phyloP scores from a whole-genome alignment of 2,113 vertebrate species.

The Excalfactoria chinensis region DNA sequence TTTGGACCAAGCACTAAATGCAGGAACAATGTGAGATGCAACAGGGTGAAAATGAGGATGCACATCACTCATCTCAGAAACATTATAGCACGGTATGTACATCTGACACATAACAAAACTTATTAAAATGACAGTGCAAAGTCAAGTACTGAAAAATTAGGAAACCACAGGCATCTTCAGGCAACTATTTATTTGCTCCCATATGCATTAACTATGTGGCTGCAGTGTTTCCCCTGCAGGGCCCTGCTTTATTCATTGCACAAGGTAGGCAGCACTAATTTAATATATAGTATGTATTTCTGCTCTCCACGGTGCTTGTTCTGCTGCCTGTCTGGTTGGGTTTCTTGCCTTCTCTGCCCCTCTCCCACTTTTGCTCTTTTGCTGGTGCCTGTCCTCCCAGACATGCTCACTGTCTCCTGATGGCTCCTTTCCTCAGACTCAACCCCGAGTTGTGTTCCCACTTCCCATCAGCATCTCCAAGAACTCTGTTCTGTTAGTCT shows the following conservation, averaged over 20 bases:
- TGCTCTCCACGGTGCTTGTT: background rate
- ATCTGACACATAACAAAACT: constrained; percentile 34
- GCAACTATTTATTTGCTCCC: constrained; percentile 44
- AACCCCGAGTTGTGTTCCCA: background rate
- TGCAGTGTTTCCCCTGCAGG: constrained; percentile 36
- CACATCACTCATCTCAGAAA: constrained; percentile 15
- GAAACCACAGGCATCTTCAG: constrained; percentile 45
- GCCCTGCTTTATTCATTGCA: constrained; percentile 19
- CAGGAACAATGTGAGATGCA: background rate
- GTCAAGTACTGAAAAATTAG: constrained; percentile 49
- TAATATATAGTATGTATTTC: constrained; percentile 10
- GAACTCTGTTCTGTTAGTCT: background rate
- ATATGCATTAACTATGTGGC: background rate
- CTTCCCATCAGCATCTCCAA: background rate
- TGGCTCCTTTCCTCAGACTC: background rate
- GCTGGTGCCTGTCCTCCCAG: background rate
- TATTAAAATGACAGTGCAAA: constrained; percentile 61
- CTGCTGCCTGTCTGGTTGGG: background rate
- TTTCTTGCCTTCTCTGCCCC: background rate
- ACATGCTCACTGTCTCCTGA: background rate
- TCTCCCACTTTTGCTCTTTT: background rate
- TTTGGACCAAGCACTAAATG: constrained; percentile 27
- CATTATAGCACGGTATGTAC: background rate
- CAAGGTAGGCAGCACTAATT: background rate
- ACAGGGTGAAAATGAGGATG: constrained; percentile 37